Evolutionary conservation across 2,888 invertebrate species (phyloP).

Genomic region (Cataglyphis cursor): DNA sequence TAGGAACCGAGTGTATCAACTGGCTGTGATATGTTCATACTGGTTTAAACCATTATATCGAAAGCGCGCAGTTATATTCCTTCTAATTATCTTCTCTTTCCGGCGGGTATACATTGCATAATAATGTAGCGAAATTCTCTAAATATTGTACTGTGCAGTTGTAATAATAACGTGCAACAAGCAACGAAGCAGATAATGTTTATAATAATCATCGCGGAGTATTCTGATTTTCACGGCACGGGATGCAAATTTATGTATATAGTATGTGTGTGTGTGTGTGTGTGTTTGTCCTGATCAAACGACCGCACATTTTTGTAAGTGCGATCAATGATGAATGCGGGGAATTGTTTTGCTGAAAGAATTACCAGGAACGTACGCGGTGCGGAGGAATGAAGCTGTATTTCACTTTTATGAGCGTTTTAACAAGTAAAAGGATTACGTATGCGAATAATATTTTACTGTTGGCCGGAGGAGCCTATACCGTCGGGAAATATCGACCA

Average conservation of each 20-base stretch:
- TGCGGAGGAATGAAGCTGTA: conserved; percentile 4
- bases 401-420: conserved; percentile 34
- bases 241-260: conserved; percentile 7
- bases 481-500: not conserved
- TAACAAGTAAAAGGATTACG: conserved; percentile 35
- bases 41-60: not conserved
- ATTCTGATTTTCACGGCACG: not conserved
- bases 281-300: not conserved
- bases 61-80: not conserved
- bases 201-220: not conserved
- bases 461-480: not conserved
- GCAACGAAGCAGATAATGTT: not conserved
- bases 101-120: not conserved
- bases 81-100: not conserved
- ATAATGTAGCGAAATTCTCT: not conserved
- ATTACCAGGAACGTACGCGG: not conserved
- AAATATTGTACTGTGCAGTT: not conserved
- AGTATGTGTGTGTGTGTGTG: not conserved
- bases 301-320: conserved; percentile 23
- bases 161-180: conserved; percentile 16
- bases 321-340: not conserved
- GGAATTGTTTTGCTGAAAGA: conserved; percentile 2
- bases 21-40: not conserved
- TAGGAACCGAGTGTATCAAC: not conserved
- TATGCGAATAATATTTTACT: conserved; percentile 41